A percentile compares a stretch with the other conserved stretches of the same genome.
Conservation (phyloP, 2,797 vertebrate genomes). For the Busarellus nigricollis region DNA sequence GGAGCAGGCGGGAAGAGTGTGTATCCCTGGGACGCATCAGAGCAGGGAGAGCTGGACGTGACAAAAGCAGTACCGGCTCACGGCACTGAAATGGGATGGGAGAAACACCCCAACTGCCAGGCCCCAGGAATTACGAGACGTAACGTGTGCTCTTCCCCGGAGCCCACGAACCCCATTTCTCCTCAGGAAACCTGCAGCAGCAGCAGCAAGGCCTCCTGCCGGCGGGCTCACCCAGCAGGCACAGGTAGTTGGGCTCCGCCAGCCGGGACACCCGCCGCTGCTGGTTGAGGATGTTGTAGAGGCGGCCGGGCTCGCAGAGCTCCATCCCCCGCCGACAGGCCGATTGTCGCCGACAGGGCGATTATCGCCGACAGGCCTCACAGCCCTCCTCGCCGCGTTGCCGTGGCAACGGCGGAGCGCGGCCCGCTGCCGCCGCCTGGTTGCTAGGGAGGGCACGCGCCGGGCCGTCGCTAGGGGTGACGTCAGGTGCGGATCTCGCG, state of each 20-base stretch:
- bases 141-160: rapidly evolving
- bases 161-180: rapidly evolving
- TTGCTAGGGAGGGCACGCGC: background rate
- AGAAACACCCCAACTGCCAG: background rate
- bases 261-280: conserved; percentile 72
- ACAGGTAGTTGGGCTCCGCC: conserved; percentile 84
- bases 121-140: background rate
- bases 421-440: background rate
- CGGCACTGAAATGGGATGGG: rapidly evolving
- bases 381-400: background rate
- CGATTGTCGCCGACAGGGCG: background rate
- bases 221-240: conserved; percentile 81
- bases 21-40: background rate
- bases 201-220: background rate
- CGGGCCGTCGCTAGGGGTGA: background rate
- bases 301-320: conserved; percentile 77
- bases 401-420: background rate
- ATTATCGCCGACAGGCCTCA: background rate
- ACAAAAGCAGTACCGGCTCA: background rate
- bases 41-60: background rate
- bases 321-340: background rate
- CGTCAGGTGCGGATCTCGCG: background rate
- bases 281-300: conserved; percentile 88
- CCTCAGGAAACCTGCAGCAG: background rate
- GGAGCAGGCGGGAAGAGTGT: background rate